phyloP scores from a whole-genome alignment of 2,113 vertebrate species.

The Deroptyus accipitrinus region DNA sequence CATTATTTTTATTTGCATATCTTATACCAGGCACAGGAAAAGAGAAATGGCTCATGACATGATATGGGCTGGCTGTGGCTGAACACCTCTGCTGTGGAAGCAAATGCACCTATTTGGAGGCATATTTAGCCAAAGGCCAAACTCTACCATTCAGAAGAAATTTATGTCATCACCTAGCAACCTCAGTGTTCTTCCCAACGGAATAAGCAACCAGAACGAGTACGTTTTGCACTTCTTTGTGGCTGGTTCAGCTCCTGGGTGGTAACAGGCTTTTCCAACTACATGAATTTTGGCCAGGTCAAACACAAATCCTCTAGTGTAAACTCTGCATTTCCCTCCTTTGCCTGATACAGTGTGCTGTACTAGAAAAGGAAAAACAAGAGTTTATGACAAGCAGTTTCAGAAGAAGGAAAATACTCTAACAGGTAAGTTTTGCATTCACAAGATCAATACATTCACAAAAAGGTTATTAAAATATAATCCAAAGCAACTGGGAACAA shows the following conservation, averaged over 20 bases:
- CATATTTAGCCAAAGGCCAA: background rate
- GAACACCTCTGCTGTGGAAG: background rate
- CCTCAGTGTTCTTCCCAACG: background rate
- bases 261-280: background rate
- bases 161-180: background rate
- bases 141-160: background rate
- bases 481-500: background rate
- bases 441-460: background rate
- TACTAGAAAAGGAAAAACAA: background rate
- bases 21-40: background rate
- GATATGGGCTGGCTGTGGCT: background rate
- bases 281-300: background rate
- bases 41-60: background rate
- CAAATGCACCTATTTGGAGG: background rate
- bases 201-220: background rate
- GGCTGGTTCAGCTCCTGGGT: background rate
- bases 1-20: background rate
- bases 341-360: background rate
- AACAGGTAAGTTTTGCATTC: background rate
- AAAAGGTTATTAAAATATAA: background rate
- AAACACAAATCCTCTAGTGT: background rate
- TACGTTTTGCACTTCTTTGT: background rate
- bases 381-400: background rate
- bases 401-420: background rate
- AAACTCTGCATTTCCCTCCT: background rate